A percentile compares a stretch with the other conserved stretches of the same genome.
phyloP scores from a whole-genome alignment of 1,140 invertebrate species.

The Drosophila santomea region DNA sequence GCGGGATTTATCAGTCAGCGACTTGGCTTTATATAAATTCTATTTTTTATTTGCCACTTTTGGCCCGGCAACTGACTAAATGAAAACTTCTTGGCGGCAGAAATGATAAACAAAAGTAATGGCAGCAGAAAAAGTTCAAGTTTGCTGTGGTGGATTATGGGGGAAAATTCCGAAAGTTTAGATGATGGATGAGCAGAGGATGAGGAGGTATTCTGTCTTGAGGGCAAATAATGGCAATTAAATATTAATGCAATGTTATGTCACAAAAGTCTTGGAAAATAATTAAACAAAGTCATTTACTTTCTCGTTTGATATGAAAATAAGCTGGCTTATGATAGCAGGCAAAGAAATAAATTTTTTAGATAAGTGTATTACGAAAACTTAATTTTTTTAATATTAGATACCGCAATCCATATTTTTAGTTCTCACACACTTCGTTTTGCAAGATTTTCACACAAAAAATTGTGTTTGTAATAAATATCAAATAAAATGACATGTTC shows the following conservation, averaged over 20 bases:
- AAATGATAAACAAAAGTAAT: constrained; percentile 35
- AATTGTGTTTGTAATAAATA: constrained; percentile 15
- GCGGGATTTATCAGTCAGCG: constrained; percentile 50
- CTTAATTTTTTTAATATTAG: too few relatives aligned
- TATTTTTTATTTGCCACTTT: constrained; percentile 43
- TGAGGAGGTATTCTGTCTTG: constrained; percentile 1
- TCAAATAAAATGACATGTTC: constrained; percentile 16
- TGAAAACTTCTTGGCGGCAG: constrained; percentile 28
- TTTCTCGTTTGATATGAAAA: constrained; percentile 17
- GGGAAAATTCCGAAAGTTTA: constrained; percentile 16
- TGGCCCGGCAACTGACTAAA: constrained; percentile 42
- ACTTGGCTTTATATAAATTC: constrained; percentile 51
- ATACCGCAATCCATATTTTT: too few relatives aligned
- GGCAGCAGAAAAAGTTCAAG: constrained; percentile 34
- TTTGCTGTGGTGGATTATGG: constrained; percentile 31
- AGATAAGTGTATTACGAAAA: not conserved
- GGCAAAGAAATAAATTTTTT: not conserved
- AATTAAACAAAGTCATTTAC: constrained; percentile 1
- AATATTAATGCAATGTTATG: constrained; percentile 28
- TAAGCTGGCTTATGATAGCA: not conserved
- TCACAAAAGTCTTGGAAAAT: not conserved
- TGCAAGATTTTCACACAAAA: constrained; percentile 17
- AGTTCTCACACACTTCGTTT: not conserved
- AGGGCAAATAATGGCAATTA: constrained; percentile 34
- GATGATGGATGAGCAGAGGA: constrained; percentile 23